phyloP scores from a whole-genome alignment of 2,113 vertebrate genomes.

The Hemibagrus wyckioides region DNA sequence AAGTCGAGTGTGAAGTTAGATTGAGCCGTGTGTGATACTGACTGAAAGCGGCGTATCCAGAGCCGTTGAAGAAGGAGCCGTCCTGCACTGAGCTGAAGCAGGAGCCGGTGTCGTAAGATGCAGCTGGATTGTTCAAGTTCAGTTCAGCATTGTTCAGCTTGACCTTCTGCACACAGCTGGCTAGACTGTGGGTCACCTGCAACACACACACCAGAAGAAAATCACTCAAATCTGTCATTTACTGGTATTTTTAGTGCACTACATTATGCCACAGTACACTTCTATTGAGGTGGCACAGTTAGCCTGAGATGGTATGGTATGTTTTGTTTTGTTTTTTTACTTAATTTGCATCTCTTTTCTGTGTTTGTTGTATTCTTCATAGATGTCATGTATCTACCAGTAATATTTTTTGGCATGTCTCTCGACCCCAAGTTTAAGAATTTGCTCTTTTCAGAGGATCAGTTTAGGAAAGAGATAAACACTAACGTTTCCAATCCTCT shows the following conservation, averaged over 20 bases:
- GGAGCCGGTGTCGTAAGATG: conserved; percentile 71
- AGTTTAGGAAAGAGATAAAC: neutral
- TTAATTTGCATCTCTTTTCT: too few species aligned
- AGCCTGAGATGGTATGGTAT: neutral
- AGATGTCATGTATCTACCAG: neutral
- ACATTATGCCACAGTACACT: neutral
- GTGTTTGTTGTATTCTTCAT: too few species aligned
- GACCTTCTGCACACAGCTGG: conserved; percentile 81
- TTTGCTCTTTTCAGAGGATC: too few species aligned
- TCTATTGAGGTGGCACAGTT: neutral
- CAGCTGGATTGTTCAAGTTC: conserved; percentile 65
- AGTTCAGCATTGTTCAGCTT: conserved; percentile 76
- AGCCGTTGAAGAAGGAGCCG: conserved; percentile 89
- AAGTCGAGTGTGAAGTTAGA: neutral
- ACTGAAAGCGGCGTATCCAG: conserved; percentile 86
- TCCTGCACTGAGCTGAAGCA: conserved; percentile 81
- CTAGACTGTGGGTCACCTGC: conserved; percentile 84
- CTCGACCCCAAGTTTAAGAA: neutral
- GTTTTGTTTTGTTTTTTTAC: too few species aligned
- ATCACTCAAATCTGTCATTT: neutral
- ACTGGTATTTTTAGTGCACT: neutral
- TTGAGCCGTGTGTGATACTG: conserved; percentile 42
- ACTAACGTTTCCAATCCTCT: conserved; percentile 83
- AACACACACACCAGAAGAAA: conserved; percentile 10
- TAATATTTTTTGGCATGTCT: neutral